Base-by-base conservation (phyloP, 2,888 invertebrate genomes). In the Aporophyla lueneburgensis region DNA sequence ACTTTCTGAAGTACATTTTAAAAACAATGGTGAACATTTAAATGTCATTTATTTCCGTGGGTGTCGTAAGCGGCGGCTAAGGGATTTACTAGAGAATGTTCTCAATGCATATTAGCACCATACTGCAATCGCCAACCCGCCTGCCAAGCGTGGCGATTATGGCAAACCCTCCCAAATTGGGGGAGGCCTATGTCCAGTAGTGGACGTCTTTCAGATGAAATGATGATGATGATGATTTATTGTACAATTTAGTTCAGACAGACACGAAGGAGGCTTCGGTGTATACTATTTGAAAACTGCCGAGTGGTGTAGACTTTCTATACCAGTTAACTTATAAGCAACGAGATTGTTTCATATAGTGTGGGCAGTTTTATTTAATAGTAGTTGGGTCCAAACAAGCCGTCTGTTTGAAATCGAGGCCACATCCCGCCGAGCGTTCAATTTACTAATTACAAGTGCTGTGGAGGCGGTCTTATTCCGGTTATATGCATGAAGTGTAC, bases 371-470 rank as follows among this genome's bases (percentile, higher is more conserved):
- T 6, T n/a, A 71, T 21, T 24, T 16, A 24, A 21, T 10, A 2
- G 24, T n/a, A n/a, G n/a, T n/a, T 7, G 16, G 24, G 6, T 21
- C 33, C 46, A 56, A 71, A 24, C 33, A 58, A 71, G 73, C 49
- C 6, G 40, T 16, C 49, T 56, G 27, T 58, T 40, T 58, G 40
- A 21, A 56, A 73, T 24, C 21, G 24, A 24, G 19, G 24, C 33
- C 19, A 33, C 71, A 49, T n/a, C 56, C 14, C 54, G 54, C 43
- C 7, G 21, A 10, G 53, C 54, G 14, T 12, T 24, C 21, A 12
- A 19, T n/a, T 72, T 16, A 27, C 24, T 73, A 73, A 58, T 51
- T 73, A 58, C 10, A 12, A 73, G 21, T 21, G 33, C 24, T 4
- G 24, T 49, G 9, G 7, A 24, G n/a, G 58, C 21, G 21, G 6